Evolutionary conservation across 2,888 invertebrate genomes (phyloP).

Genomic region (Perithous albicinctus): DNA sequence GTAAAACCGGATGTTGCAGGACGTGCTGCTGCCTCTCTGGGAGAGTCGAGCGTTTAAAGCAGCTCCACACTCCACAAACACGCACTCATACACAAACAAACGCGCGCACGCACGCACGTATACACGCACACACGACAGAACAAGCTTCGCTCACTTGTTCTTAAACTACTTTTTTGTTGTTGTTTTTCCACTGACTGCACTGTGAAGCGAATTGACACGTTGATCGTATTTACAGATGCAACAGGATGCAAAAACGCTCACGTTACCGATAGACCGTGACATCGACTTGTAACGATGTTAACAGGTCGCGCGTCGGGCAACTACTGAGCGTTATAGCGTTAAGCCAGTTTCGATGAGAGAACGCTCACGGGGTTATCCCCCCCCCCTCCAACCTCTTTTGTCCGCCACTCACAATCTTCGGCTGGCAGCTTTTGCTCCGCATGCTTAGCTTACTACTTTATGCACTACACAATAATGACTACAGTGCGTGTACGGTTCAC

Average conservation of each 20-base stretch:
- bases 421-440: neutral
- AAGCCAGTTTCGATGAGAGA: constrained; percentile 63
- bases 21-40: constrained; percentile 56
- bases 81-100: no score
- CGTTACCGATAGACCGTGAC: constrained; percentile 14
- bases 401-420: constrained; percentile 13
- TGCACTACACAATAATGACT: neutral
- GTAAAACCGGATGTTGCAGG: constrained; percentile 68
- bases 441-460: no score
- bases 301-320: constrained; percentile 78
- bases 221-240: constrained; percentile 20
- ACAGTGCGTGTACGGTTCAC: constrained; percentile 6
- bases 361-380: constrained; percentile 46
- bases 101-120: no score
- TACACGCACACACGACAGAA: constrained; percentile 5
- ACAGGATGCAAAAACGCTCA: constrained; percentile 26
- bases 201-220: constrained; percentile 7
- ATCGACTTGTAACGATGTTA: constrained; percentile 65
- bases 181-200: no score
- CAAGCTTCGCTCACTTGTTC: constrained; percentile 3
- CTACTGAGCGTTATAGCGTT: no score
- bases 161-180: neutral
- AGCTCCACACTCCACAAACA: constrained; percentile 9
- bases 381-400: constrained; percentile 1
- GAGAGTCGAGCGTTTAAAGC: constrained; percentile 28